Conservation (phyloP, 2,113 vertebrate genomes). For the Hypomesus transpacificus region DNA sequence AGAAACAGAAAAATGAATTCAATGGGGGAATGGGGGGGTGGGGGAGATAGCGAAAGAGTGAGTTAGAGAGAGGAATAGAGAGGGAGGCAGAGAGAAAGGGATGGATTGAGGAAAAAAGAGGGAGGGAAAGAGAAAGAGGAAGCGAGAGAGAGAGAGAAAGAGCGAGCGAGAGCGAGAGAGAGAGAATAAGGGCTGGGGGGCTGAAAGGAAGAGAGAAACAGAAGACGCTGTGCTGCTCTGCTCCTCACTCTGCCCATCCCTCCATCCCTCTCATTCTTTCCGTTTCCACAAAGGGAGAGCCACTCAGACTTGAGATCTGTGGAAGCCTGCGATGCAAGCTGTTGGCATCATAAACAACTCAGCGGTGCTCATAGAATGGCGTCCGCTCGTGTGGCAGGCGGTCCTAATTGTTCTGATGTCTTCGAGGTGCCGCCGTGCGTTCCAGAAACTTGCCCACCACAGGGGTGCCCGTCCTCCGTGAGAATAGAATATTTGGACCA, state of each 20-base stretch:
- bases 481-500: conserved; percentile 85
- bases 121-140: background rate
- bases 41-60: background rate
- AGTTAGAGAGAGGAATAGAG: background rate
- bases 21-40: conserved; percentile 6
- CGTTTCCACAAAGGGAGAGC: conserved; percentile 16
- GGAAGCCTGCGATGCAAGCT: conserved; percentile 50
- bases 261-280: conserved; percentile 23
- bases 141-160: background rate
- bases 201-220: background rate
- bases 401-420: conserved; percentile 70
- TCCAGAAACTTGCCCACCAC: conserved; percentile 76
- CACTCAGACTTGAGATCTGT: background rate
- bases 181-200: too few relatives aligned
- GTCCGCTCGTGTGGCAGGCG: conserved; percentile 69
- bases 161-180: background rate
- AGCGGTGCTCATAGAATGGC: conserved; percentile 58
- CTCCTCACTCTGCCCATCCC: conserved; percentile 9
- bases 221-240: conserved; percentile 26
- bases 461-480: conserved; percentile 80
- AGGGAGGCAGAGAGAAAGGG: too few relatives aligned
- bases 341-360: conserved; percentile 67
- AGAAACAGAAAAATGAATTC: conserved; percentile 38
- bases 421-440: conserved; percentile 79
- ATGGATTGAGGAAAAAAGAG: background rate